A percentile compares a stretch with the other conserved stretches of the same genome.
phyloP scores from a whole-genome alignment of 2,797 vertebrate species.

The Huso huso region DNA sequence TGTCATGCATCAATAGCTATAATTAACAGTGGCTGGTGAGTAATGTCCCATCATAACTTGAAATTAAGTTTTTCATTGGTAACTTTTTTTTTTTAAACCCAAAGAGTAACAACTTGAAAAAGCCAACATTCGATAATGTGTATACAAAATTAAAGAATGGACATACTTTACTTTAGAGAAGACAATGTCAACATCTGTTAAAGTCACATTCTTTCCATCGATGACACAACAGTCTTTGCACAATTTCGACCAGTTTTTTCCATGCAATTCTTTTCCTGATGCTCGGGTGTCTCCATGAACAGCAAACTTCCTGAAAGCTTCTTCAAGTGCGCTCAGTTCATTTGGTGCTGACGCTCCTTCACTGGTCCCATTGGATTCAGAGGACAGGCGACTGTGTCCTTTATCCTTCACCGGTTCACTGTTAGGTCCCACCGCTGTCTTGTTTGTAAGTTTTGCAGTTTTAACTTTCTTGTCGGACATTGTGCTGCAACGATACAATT shows the following conservation, averaged over 20 bases:
- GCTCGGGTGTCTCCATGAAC: slow-evolving; percentile 87
- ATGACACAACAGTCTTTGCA: slow-evolving; percentile 90
- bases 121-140: no score
- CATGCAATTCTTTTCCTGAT: slow-evolving; percentile 85
- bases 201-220: slow-evolving; percentile 81
- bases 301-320: slow-evolving; percentile 83
- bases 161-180: slow-evolving; percentile 98
- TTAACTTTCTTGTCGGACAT: slow-evolving; percentile 80
- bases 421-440: slow-evolving; percentile 57
- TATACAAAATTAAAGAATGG: not conserved
- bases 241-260: slow-evolving; percentile 95
- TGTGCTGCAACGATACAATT: slow-evolving; percentile 44
- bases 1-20: no score
- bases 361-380: slow-evolving; percentile 72
- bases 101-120: no score
- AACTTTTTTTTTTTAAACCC: no score
- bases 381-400: slow-evolving; percentile 68
- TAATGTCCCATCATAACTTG: no score
- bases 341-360: slow-evolving; percentile 61
- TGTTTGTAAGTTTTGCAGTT: slow-evolving; percentile 61
- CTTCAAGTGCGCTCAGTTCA: slow-evolving; percentile 81
- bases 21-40: no score
- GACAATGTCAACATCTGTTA: slow-evolving; percentile 92
- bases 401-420: slow-evolving; percentile 70
- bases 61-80: no score